Base-by-base conservation (phyloP, 2,113 vertebrate genomes). In the Lasiurus borealis region DNA sequence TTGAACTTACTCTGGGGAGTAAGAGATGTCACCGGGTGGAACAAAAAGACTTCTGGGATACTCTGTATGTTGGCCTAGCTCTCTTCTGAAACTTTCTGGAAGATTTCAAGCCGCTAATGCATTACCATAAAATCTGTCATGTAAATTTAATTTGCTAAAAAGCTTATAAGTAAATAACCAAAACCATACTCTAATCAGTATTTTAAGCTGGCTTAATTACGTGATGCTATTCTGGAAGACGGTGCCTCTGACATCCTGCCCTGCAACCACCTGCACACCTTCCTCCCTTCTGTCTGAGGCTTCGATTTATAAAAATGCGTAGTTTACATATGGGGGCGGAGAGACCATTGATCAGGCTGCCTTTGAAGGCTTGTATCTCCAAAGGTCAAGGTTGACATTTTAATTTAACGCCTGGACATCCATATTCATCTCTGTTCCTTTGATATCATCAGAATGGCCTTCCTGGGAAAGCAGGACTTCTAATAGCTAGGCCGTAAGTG, bases 351-450 rank as follows among this genome's bases (percentile, higher is more conserved):
- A 95, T 91, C 40, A 44, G 21, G 68, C 54, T 91, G 46, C 27
- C 29, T 91, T 90, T 87, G 84, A 95, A 95, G 21, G 14, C 75
- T 96, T 91, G 94, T 88, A 97, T 96, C 96, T 97, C 94, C 95
- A 90, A 94, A 97, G 95, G 94, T 97, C 91, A 96, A 81, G 92
- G 86, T 14, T 98, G 95, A 95, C 52, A 16, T 96, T 96, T 98
- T 96, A 95, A 98, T 98, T 98, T 97, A 97, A 94, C 93, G 91
- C 64, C 75, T 83, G 52, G 84, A 71, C 83, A 96, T 98, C 94
- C 94, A 95, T 95, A 90, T 91, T 96, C 64, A 87, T 82, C 97
- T 95, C 50, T 76, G 91, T 96, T 94, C 82, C 90, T 90, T 97
- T 97, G 94, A 75, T 96, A 83, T 91, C 0, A 0, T 52, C 73